Evolutionary conservation across 2,888 invertebrate genomes (phyloP), one percentile per base, ranked within the genome.

Genomic region (Dynastes tityus): DNA sequence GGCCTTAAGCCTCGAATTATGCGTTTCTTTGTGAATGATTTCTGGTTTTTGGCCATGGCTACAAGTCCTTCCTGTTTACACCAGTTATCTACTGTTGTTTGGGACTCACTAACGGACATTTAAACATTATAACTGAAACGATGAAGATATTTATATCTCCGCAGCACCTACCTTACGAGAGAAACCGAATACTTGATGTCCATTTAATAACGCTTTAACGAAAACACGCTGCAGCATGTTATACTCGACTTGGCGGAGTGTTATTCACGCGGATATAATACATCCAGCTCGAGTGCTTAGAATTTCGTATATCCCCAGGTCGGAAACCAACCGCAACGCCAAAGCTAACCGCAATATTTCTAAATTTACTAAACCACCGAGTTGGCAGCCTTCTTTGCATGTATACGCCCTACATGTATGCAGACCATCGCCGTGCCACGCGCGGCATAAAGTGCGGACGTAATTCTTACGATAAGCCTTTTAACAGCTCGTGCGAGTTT

Each of bases 381-480:
- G 53, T 32, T 53, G 40, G 65, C 51, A 51, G 27, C 32, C 53
- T 55, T 51, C 55, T 40, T 32, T 40, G 53, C 61, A 64, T 68
- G 37, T 8, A 45, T 8, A 45, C 45, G 45, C 11, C 32, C 32
- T 45, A 1, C 45, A 11, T 45, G 8, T 45, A 37, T 2, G 32
- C 53, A 22, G 61, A 27, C 61, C 32, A 40, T 51, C 49, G 68
- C 68, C 45, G 49, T 51, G 27, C 29, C 37, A 9, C 11, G 3
- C 27, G 13, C 13, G 22, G 22, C 16, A 22, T 61, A 73, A 61
- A 73, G 58, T 40, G 73, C 73, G 78, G 51, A 61, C 71, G 68
- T 76, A 79, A 79, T 70, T 79, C 79, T 79, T 79, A 79, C 76
- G 79, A 64, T 79, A 79, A 79, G 77, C 79, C 74, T 65, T 73